These are phyloP conservation scores for Chelon labrosus DNA, from an alignment of 2,797 vertebrate species.

Conservation along the genomic window DNA sequence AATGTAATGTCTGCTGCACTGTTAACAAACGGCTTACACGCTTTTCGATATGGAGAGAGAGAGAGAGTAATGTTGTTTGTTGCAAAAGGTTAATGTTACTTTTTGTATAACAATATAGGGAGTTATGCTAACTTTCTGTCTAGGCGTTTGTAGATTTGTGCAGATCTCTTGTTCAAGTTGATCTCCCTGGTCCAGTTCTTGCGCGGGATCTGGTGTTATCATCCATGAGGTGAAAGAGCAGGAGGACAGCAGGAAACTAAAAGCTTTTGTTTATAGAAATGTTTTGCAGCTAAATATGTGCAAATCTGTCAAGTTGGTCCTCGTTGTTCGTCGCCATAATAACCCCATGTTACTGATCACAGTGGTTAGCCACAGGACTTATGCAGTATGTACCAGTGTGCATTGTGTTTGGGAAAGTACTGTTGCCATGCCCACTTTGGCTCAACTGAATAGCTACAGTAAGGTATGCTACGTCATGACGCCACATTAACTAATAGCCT, in stretches of 20 bases:
- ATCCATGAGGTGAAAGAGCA: not conserved
- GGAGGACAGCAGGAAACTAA: not conserved
- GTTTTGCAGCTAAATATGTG: not conserved
- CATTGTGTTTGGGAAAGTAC: not conserved
- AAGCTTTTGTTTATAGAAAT: not conserved
- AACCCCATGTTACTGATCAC: too few relatives aligned
- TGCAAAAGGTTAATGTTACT: slow-evolving; percentile 12
- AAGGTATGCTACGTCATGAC: not conserved
- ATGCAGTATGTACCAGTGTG: not conserved
- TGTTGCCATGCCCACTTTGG: not conserved
- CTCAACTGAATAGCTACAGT: not conserved
- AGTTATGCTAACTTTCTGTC: too few relatives aligned
- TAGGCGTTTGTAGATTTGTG: too few relatives aligned
- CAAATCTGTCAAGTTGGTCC: not conserved
- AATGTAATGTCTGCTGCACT: too few relatives aligned
- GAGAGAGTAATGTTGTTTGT: slow-evolving; percentile 3
- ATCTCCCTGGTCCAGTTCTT: not conserved
- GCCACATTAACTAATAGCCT: not conserved
- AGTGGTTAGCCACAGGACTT: too few relatives aligned
- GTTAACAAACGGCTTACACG: not conserved
- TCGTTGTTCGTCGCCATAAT: not conserved
- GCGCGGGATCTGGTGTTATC: not conserved
- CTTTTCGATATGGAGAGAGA: not conserved
- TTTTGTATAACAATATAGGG: not conserved
- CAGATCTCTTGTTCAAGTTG: not conserved